Evolutionary conservation across 2,888 invertebrate genomes (phyloP), one percentile per base, ranked within the genome.

Genomic region (Lithophane socia): DNA sequence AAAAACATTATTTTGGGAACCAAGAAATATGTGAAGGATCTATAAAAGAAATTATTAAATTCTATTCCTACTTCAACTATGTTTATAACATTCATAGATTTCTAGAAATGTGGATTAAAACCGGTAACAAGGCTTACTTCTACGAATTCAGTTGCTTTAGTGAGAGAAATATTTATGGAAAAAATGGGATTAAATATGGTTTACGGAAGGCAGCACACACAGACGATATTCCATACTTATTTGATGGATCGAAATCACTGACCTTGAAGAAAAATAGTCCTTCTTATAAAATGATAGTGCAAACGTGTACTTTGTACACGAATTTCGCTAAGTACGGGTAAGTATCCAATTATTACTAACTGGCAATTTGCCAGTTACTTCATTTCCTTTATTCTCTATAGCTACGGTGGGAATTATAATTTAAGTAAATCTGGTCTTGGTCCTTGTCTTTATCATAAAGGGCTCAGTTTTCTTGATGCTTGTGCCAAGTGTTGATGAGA

Each of bases 281-380:
- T 18, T 79, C 86, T 5, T 92, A 90, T 42, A 86, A 89, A 72
- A 90, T 93, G 86, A 85, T 94, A 1, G 78, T 89, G 12, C 89
- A 91, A 71, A 88, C 89, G 0, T 92, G 92, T 75, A 79, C 85
- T 0, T 54, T 94, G 10, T 92, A 92, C 64, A 91, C 92, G 0
- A 94, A 93, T 80, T 94, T 93, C 65, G 93, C 92, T 18, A 94
- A 94, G 84, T 92, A 87, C 66, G 93, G 94, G 94, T 94, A 84
- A 7, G 80, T 56, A 56, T 56, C 10, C n/a, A 56, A n/a, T 56
- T 52, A 52, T 52, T 52, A 18, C 18, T 52, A 49, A 49, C 49
- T 49, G 16, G 1, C 16, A 49, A 49, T 49, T 49, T 49, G 49
- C 13, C 5, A 49, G 49, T 0, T 5, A 49, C 49, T 49, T 49